Base-by-base conservation (phyloP, 2,113 vertebrate genomes). In the Steatornis caripensis region DNA sequence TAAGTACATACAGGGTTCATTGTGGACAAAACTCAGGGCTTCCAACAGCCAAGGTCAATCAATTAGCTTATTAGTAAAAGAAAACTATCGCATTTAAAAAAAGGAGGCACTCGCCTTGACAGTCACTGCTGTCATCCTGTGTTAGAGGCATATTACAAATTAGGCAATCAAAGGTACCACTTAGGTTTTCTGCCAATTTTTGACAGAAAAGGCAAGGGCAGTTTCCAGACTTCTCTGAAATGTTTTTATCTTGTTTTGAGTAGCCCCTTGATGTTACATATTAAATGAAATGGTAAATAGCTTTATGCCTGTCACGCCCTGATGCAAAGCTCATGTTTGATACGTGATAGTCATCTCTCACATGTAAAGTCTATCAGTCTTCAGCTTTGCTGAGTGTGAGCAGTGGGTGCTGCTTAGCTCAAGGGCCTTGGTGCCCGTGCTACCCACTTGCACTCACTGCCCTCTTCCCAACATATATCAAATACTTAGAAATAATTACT, bases 161-260 rank as follows among this genome's bases (percentile, higher is more conserved):
- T 46, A 91, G 77, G 74, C 57, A 81, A 66, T 57, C 49, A 87
- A 84, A 95, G 43, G 39, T 78, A 84, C 51, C 34, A 20, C 51
- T 90, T 83, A 65, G 57, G 34, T 90, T 87, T 89, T 94, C 65
- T 81, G 51, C 34, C 69, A 87, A 29, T 95, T 95, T 95, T 70
- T 87, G 75, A 84, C 46, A 71, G 77, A 36, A 1, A 3, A 60
- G 18, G 34, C 46, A 68, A 69, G 17, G 17, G 41, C 57, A 76
- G 29, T 80, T 90, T 88, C 32, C 71, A 64, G 65, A 68, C 45
- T 88, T 79, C 46, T 82, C 65, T 60, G 81, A 76, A 94, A 79
- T 53, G 53, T 77, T 94, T 97, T 72, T 83, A 26, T 88, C 70
- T 78, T 84, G 43, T 94, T 92, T 89, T 91, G 65, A 84, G 48